A percentile compares a stretch with the other conserved stretches of the same genome.
Conservation (phyloP, 2,888 invertebrate species). For the Eurytoma adleriae region DNA sequence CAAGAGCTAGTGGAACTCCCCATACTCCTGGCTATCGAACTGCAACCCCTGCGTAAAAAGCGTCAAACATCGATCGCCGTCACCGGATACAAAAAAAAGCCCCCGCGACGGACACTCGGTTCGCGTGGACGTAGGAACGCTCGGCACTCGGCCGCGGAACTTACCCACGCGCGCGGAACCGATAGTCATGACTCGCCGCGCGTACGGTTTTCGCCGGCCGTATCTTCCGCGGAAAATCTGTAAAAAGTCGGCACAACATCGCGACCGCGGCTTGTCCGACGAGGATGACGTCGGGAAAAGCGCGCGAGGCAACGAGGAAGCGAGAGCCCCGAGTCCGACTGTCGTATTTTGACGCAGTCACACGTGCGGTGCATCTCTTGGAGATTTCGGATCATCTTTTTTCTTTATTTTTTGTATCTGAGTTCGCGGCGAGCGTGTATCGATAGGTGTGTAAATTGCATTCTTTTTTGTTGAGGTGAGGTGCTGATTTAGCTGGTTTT, state of each 20-base stretch:
- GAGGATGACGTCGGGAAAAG: conserved; percentile 33
- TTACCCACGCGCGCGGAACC: background rate
- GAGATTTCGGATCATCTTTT: background rate
- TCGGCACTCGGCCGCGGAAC: no score
- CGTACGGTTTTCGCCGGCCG: background rate
- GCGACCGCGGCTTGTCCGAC: background rate
- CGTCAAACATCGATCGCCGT: no score
- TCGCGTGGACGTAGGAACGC: no score
- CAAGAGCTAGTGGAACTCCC: no score
- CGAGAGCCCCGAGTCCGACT: no score
- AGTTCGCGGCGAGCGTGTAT: background rate
- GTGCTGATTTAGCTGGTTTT: no score
- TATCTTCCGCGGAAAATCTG: conserved; percentile 45
- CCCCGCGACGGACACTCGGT: no score
- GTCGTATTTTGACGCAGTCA: background rate
- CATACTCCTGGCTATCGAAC: no score
- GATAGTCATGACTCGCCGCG: background rate
- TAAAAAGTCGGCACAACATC: conserved; percentile 44
- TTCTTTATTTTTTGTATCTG: background rate
- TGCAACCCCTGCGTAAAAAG: no score
- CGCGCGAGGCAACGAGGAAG: background rate
- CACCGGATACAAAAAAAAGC: no score
- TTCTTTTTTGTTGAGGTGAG: background rate
- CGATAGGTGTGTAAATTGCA: background rate
- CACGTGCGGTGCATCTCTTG: background rate